Evolutionary conservation across 2,888 invertebrate genomes (phyloP).

Genomic region (Lepetodrilus schrolli): DNA sequence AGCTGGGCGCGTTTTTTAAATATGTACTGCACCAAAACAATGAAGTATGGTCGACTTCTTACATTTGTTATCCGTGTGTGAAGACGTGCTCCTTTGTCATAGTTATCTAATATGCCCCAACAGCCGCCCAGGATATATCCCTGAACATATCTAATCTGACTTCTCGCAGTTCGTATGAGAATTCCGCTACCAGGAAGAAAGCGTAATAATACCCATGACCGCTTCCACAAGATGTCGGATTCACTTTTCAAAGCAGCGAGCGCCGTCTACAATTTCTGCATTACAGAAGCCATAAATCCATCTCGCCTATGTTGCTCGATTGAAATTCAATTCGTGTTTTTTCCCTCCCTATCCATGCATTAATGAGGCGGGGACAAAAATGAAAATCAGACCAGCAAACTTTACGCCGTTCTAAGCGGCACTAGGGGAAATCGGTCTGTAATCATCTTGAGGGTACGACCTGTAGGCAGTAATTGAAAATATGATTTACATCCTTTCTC

Average conservation of each 20-base stretch:
- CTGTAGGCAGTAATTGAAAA: constrained; percentile 33
- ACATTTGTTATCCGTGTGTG: no score
- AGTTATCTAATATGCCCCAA: no score
- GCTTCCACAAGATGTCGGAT: not conserved
- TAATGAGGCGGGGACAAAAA: constrained; percentile 18
- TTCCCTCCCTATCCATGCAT: no score
- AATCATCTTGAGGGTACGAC: not conserved
- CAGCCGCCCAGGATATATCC: no score
- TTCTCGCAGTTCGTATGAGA: no score
- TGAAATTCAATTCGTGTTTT: not conserved
- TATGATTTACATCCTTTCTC: constrained; percentile 29
- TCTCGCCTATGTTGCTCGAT: constrained; percentile 1
- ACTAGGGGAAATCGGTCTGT: constrained; percentile 10
- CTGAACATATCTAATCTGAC: no score
- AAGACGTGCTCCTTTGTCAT: no score
- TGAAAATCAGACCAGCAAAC: constrained; percentile 6
- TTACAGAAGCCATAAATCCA: constrained; percentile 9
- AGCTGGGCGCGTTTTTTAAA: no score
- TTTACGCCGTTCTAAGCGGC: not conserved
- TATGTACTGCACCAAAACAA: no score
- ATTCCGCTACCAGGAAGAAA: no score
- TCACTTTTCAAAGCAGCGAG: not conserved
- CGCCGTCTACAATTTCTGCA: not conserved
- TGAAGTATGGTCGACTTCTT: no score
- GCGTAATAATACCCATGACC: no score